Evolutionary conservation across 2,113 vertebrate genomes (phyloP).

Genomic region (Formicarius rufipectus): DNA sequence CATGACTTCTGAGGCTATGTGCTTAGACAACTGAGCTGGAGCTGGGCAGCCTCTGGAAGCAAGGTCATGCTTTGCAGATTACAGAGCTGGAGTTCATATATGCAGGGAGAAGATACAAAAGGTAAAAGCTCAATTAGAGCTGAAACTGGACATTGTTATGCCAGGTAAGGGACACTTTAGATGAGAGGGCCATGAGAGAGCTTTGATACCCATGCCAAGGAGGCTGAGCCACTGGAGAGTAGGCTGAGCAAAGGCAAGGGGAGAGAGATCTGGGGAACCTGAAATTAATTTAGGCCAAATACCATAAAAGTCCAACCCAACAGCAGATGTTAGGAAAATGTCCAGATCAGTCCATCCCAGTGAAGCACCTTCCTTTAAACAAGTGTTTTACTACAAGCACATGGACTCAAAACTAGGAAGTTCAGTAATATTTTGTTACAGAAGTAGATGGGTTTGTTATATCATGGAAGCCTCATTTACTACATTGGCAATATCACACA

Average conservation of each 20-base stretch:
- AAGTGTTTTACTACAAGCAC: not conserved
- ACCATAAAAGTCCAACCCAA: not conserved
- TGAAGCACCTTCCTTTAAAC: not conserved
- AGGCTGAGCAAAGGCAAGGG: not conserved
- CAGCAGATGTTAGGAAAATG: not conserved
- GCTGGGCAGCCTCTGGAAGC: not conserved
- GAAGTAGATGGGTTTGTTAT: not conserved
- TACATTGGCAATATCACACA: not conserved
- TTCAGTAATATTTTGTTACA: not conserved
- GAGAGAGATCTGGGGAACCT: not conserved
- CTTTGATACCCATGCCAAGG: not conserved
- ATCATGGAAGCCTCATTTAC: not conserved
- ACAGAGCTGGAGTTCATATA: not conserved
- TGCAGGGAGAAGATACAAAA: not conserved
- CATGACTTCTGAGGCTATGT: not conserved
- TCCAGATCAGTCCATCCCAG: not conserved
- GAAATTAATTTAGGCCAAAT: not conserved
- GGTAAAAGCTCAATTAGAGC: not conserved
- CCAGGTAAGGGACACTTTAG: not conserved
- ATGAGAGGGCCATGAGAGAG: fast-evolving
- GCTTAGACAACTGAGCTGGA: not conserved
- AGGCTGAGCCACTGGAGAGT: not conserved
- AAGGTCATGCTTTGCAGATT: not conserved
- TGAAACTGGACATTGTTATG: not conserved
- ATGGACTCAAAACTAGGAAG: not conserved